A percentile compares a stretch with the other conserved stretches of the same genome.
Conservation (phyloP, 1,140 invertebrate genomes). For the Hylaeus anthracinus region DNA sequence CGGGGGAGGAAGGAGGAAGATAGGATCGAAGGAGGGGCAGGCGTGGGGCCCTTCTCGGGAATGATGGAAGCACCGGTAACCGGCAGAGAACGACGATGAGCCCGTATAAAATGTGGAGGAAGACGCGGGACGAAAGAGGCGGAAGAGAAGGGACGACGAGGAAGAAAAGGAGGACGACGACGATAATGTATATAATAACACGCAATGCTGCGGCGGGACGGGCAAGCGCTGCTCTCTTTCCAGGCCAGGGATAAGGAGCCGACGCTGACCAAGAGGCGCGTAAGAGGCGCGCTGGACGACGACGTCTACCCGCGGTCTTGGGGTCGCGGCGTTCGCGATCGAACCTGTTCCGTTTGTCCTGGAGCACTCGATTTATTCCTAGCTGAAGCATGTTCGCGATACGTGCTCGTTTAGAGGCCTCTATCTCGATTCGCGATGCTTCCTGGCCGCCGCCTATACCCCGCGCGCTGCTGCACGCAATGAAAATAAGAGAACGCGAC, state of each 20-base stretch:
- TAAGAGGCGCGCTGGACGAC: constrained; percentile 18
- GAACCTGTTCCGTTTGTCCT: constrained; percentile 47
- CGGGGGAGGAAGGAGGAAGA: constrained; percentile 66
- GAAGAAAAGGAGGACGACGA: constrained; percentile 25
- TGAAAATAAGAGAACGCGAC: constrained; percentile 40
- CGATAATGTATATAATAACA: constrained; percentile 52
- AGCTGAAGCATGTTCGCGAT: constrained; percentile 33
- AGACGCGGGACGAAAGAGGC: constrained; percentile 35
- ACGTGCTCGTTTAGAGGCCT: constrained; percentile 42
- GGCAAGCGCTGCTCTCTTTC: constrained; percentile 19
- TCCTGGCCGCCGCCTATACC: neutral
- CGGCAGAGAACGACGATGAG: constrained; percentile 69
- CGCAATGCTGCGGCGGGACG: constrained; percentile 6
- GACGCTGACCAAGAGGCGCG: constrained; percentile 32
- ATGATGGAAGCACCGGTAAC: constrained; percentile 77
- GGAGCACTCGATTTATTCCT: constrained; percentile 38
- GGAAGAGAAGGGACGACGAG: constrained; percentile 9
- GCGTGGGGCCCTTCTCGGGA: constrained; percentile 72
- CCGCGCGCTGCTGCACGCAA: constrained; percentile 13
- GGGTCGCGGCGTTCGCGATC: constrained; percentile 24
- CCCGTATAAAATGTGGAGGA: constrained; percentile 60
- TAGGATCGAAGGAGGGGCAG: constrained; percentile 76
- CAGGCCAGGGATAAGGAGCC: constrained; percentile 11
- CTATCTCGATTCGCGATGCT: constrained; percentile 22
- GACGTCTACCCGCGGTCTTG: neutral